Evolutionary conservation across 92 coral and sea anemone species (phyloP), one percentile per base, ranked within the genome.

Genomic region (Parazoanthus darwini): DNA sequence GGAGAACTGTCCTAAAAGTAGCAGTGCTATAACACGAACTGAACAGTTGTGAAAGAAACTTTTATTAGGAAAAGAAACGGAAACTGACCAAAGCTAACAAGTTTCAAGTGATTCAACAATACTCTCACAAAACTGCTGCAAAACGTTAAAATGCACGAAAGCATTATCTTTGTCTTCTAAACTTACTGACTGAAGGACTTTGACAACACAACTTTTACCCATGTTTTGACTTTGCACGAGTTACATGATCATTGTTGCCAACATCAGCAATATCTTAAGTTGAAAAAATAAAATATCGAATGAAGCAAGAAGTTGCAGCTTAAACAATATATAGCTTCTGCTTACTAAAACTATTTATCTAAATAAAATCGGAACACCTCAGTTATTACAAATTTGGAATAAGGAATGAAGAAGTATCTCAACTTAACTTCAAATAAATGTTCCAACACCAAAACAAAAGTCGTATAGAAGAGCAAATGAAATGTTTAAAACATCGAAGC

Each of bases 291-390:
- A 71, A 43, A 74, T 35, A 8, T 11, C 14, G 70, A 29, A 5
- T 71, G 39, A 39, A 11, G 44, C n/a, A 66, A 42, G n/a, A 33
- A 5, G 56, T 68, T 25, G 43, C 8, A 26, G 46, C 63, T 63
- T 18, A 63, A 42, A 20, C 10, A 39, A 54, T 1, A 5, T 35
- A 42, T 11, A 43, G 58, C 77, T 82, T 44, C 8, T 84, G 79
- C 67, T 65, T 44, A 84, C 67, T 65, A 70, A 84, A 84, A 46
- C 10, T 50, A 26, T 46, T 44, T 29, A 82, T 37, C 36, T n/a
- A 68, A 48, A 42, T 82, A 82, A 82, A 66, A 82, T 16, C 44
- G 23, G 38, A 43, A n/a, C 43, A 68, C 20, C 37, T 82, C 77
- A 42, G 76, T 48, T 35, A 26, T 58, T 51, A 54, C 39, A 51